These are phyloP conservation scores for Corvus cornix DNA, from an alignment of 2,113 vertebrate species.

Conservation along the genomic window DNA sequence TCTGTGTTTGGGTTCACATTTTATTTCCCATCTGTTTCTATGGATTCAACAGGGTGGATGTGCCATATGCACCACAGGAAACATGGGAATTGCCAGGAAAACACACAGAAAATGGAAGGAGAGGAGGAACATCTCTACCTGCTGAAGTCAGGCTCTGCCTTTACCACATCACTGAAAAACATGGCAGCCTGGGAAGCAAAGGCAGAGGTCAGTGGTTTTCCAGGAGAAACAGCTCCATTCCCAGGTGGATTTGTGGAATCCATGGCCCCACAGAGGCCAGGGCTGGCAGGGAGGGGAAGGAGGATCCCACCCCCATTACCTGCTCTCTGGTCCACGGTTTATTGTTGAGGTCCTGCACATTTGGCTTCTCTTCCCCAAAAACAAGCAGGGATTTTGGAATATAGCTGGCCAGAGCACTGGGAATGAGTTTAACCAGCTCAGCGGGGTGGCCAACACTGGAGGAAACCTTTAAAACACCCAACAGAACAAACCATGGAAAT, in stretches of 20 bases:
- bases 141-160: slow-evolving; percentile 4
- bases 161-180: slow-evolving; percentile 3
- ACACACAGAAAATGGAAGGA: neutral
- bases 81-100: neutral
- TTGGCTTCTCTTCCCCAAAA: slow-evolving; percentile 26
- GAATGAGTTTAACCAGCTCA: slow-evolving; percentile 36
- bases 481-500: neutral
- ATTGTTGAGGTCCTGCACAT: slow-evolving; percentile 43
- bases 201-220: neutral
- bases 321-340: slow-evolving; percentile 49
- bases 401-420: slow-evolving; percentile 19
- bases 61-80: neutral
- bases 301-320: neutral
- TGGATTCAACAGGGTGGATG: neutral
- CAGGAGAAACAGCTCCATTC: neutral
- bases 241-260: neutral
- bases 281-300: neutral
- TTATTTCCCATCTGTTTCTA: neutral
- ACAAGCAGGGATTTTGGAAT: slow-evolving; percentile 42
- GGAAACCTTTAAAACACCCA: neutral
- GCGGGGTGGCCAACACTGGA: neutral
- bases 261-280: rapidly evolving
- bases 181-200: slow-evolving; percentile 47
- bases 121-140: slow-evolving; percentile 21
- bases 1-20: neutral